phyloP scores from a whole-genome alignment of 2,797 vertebrate genomes.

The Ptychobarbus kaznakovi region DNA sequence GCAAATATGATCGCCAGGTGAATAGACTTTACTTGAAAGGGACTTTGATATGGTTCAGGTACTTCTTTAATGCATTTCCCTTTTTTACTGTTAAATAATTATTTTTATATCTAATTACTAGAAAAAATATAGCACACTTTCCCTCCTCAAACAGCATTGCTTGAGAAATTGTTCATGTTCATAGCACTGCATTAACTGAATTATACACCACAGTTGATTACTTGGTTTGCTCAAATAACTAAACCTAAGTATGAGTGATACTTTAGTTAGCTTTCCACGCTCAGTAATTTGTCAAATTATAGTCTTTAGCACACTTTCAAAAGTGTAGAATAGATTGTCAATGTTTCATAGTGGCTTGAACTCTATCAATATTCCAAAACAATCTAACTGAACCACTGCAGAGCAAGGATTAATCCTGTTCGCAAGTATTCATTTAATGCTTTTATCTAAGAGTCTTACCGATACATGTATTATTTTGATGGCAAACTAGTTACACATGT shows the following conservation, averaged over 20 bases:
- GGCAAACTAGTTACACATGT: background rate
- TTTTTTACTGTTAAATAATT: no score
- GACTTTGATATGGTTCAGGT: background rate
- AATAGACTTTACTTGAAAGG: background rate
- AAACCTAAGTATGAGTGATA: background rate
- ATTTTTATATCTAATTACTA: background rate
- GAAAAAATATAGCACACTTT: background rate
- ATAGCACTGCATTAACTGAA: background rate
- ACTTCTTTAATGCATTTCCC: background rate
- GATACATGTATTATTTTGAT: background rate
- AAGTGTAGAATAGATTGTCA: background rate
- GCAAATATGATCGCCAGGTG: background rate
- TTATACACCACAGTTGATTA: background rate
- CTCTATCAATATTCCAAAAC: background rate
- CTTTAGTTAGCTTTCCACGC: background rate
- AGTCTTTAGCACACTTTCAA: background rate
- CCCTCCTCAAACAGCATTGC: background rate
- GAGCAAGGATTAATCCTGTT: background rate
- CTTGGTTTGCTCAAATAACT: background rate
- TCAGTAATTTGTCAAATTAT: background rate
- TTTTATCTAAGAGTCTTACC: background rate
- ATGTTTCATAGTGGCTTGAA: background rate
- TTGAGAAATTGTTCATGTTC: background rate
- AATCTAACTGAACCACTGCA: background rate
- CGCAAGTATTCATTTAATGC: background rate